Evolutionary conservation across 2,888 invertebrate species (phyloP).

Genomic region (Meganola albula): DNA sequence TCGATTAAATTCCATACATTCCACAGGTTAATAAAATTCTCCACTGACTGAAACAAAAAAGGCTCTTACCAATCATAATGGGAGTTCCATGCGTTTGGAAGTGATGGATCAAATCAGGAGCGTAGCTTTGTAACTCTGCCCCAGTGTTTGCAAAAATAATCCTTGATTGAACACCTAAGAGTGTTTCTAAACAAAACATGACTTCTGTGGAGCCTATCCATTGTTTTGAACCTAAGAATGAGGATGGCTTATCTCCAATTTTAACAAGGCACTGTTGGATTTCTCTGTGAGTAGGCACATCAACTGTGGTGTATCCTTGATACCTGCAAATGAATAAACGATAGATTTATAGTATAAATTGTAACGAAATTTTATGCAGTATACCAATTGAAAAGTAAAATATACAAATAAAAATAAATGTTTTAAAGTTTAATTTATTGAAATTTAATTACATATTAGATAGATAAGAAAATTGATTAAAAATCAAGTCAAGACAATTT

Average conservation of each 20-base stretch:
- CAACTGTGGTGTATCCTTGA: conserved; percentile 88
- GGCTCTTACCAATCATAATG: conserved; percentile 93
- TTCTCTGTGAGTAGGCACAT: conserved; percentile 88
- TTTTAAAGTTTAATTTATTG: background rate
- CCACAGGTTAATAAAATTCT: too few relatives aligned
- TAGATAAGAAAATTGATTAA: too few relatives aligned
- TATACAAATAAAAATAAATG: too few relatives aligned
- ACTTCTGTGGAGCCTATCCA: conserved; percentile 99
- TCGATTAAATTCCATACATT: too few relatives aligned
- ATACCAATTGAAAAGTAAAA: too few relatives aligned
- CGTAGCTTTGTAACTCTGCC: conserved; percentile 86
- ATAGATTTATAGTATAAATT: too few relatives aligned
- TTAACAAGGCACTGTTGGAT: conserved; percentile 96
- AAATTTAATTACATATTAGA: too few relatives aligned
- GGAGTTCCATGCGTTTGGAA: conserved; percentile 96
- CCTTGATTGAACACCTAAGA: conserved; percentile 86
- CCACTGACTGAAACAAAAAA: background rate
- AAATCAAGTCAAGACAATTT: too few relatives aligned
- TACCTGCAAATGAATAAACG: conserved; percentile 77
- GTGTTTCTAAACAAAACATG: conserved; percentile 90
- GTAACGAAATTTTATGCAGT: too few relatives aligned
- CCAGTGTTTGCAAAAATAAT: conserved; percentile 93
- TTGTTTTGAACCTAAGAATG: conserved; percentile 92
- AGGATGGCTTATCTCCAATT: conserved; percentile 93
- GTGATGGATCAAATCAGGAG: conserved; percentile 90